Base-by-base conservation (phyloP, 2,888 invertebrate genomes). In the Heliconius aoede region DNA sequence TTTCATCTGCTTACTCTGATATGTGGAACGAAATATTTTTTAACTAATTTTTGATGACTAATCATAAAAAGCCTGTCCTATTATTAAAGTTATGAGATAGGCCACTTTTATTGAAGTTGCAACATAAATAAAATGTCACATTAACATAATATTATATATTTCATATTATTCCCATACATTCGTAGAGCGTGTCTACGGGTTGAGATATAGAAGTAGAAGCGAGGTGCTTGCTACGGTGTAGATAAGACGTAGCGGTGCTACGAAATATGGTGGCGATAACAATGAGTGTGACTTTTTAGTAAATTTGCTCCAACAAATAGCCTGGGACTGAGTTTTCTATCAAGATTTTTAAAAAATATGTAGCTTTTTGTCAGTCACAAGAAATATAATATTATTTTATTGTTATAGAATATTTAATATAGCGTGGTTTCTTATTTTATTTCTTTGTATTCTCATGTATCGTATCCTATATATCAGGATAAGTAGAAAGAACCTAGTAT, bases 181-280 rank as follows among this genome's bases (percentile, higher is more conserved):
- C 51, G 51, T 69, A 30, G 30, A 55, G 30, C 51, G 15, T 51
- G 51, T 51, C 51, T 51, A 28, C 51, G 46, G 51, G 51, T n/a
- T 55, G 69, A 69, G 69, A 69, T 69, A 69, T 69, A 69, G 69
- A 55, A 55, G 69, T 69, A 69, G 69, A n/a, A 55, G 55, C 32
- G 71, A 21, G 51, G 74, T 67, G 55, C 69, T 55, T 60, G 55
- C 55, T 55, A 55, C 55, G 30, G 51, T 51, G 69, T 69, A 69
- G 69, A 69, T 69, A 69, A 69, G 69, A 65, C 79, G 78, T 79
- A 79, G 78, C 72, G 72, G 32, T 58, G 73, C 78, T 79, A 79
- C 79, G 76, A 79, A 79, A 79, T 79, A 78, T 76, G 71, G 60
- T 26, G 18, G 46, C 30, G 78, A 78, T 78, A 78, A 78, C 74